Conservation (phyloP, 2,888 invertebrate species). For the Dicranocentrus wangi region DNA sequence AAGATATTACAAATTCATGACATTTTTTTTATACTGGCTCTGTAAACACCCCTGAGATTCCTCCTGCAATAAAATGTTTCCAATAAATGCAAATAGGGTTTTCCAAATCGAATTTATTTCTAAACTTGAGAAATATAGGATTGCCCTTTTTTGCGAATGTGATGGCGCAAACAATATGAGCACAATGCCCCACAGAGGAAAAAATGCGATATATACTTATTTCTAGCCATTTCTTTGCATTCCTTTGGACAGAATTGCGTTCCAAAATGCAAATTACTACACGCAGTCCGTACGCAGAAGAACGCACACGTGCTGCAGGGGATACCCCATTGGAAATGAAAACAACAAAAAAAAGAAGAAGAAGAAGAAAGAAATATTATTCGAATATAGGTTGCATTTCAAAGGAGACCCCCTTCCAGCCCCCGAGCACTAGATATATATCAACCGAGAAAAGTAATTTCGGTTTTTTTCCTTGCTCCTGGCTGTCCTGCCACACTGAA, state of each 20-base stretch:
- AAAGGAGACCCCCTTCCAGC: slow-evolving; percentile 1
- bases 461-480: too few relatives aligned
- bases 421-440: background rate
- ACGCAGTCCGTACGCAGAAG: background rate
- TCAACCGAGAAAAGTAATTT: slow-evolving; percentile 14
- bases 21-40: slow-evolving; percentile 22
- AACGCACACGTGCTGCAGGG: background rate
- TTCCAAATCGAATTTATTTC: background rate
- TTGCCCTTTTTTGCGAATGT: too few relatives aligned
- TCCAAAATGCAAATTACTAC: background rate
- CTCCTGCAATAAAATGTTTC: slow-evolving; percentile 20
- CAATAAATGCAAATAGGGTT: slow-evolving; percentile 25
- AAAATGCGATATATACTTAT: too few relatives aligned
- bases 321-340: background rate
- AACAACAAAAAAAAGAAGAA: background rate
- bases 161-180: too few relatives aligned
- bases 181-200: too few relatives aligned
- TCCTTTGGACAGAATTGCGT: too few relatives aligned
- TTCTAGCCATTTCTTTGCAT: too few relatives aligned
- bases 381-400: slow-evolving; percentile 14
- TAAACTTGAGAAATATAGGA: too few relatives aligned
- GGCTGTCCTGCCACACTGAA: slow-evolving; percentile 45
- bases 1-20: slow-evolving; percentile 24
- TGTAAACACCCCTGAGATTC: slow-evolving; percentile 15
- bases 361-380: background rate